These are phyloP conservation scores for Orientallactaga sibirica DNA, from an alignment of 2,797 vertebrate species.

Conservation along the genomic window DNA sequence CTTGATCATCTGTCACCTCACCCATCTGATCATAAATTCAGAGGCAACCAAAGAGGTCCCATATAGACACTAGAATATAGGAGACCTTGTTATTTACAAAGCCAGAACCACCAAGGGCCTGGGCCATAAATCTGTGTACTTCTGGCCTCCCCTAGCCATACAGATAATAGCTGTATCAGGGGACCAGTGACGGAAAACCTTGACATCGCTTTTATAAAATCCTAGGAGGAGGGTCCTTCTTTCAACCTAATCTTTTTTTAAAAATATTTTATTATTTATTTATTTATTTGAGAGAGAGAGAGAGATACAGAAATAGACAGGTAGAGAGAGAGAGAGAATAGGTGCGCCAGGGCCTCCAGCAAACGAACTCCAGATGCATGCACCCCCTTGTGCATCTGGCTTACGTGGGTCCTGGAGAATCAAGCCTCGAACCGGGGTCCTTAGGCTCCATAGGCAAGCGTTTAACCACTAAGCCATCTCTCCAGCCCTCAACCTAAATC, in stretches of 20 bases:
- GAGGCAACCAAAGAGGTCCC: not conserved
- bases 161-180: not conserved
- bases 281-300: too few species aligned
- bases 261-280: too few species aligned
- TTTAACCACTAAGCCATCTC: too few species aligned
- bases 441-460: too few species aligned
- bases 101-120: not conserved
- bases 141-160: not conserved
- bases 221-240: not conserved
- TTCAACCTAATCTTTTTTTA: not conserved
- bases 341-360: too few species aligned
- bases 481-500: too few species aligned
- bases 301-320: too few species aligned
- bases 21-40: not conserved
- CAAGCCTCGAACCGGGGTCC: too few species aligned
- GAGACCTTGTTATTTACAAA: not conserved
- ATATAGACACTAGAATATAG: not conserved
- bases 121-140: not conserved
- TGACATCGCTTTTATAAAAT: not conserved
- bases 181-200: not conserved
- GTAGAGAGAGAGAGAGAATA: too few species aligned
- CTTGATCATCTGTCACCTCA: not conserved
- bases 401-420: too few species aligned
- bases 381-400: too few species aligned
- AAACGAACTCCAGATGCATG: too few species aligned